Percentiles rank a stretch among this genome's conserved stretches.
phyloP scores from a whole-genome alignment of 1,140 invertebrate species.

The Paracyclopina nana region DNA sequence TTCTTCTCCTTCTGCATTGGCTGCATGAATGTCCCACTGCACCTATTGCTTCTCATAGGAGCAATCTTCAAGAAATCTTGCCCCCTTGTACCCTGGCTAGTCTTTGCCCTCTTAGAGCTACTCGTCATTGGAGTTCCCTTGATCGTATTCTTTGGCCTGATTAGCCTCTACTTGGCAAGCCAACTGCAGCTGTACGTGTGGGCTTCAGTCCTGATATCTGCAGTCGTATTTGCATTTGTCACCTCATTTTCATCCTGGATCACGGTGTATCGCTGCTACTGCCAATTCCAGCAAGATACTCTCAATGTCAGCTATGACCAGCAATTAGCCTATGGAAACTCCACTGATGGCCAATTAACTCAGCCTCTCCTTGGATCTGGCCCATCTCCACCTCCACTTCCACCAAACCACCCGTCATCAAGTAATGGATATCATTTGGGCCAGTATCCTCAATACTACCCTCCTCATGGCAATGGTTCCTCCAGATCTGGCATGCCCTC shows the following conservation, averaged over 20 bases:
- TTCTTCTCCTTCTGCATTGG: constrained; percentile 9
- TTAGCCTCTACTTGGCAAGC: neutral
- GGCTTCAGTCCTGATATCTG: neutral
- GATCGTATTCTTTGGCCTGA: constrained; percentile 6
- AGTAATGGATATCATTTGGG: constrained; percentile 2
- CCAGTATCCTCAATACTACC: constrained; percentile 14
- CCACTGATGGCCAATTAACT: constrained; percentile 1
- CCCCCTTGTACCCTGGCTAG: constrained; percentile 7
- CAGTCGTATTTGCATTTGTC: constrained; percentile 4
- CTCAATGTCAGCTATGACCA: neutral
- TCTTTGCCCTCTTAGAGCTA: constrained; percentile 3
- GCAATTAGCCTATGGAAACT: no score
- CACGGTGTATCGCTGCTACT: constrained; percentile 8
- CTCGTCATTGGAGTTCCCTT: constrained; percentile 6
- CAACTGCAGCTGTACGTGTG: constrained; percentile 3
- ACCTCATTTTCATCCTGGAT: constrained; percentile 8
- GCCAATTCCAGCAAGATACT: neutral
- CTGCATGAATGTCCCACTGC: constrained; percentile 6
- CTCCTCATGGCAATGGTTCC: neutral
- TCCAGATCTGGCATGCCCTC: neutral
- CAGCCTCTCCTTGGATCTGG: constrained; percentile 5
- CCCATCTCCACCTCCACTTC: neutral
- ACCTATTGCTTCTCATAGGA: constrained; percentile 7
- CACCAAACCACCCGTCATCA: neutral
- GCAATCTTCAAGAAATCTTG: neutral